phyloP scores from a whole-genome alignment of 2,797 vertebrate genomes.

The Sebastes itinus region DNA sequence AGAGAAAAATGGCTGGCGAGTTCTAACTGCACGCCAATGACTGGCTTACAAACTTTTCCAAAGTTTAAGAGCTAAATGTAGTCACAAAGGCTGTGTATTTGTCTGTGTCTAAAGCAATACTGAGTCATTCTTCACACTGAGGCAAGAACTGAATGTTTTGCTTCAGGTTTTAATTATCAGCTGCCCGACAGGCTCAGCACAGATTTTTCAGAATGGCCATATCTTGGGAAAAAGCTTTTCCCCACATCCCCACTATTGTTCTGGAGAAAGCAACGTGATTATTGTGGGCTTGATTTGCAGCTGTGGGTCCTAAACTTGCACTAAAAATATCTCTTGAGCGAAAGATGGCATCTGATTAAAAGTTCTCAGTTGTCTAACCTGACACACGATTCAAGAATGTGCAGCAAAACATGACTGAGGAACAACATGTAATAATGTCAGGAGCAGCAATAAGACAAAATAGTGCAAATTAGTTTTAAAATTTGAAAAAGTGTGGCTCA shows the following conservation, averaged over 20 bases:
- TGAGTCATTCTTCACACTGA: slow-evolving; percentile 25
- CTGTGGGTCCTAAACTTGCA: neutral
- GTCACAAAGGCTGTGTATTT: neutral
- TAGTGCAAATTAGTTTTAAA: neutral
- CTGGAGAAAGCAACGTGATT: neutral
- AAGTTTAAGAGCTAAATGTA: slow-evolving; percentile 21
- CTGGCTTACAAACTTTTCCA: neutral
- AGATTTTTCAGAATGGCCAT: slow-evolving; percentile 4
- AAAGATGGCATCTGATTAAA: slow-evolving; percentile 12
- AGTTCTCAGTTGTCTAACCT: neutral
- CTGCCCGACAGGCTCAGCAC: slow-evolving; percentile 24
- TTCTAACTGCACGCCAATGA: neutral
- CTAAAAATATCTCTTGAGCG: neutral
- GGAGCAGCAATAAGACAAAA: neutral
- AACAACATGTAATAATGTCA: neutral
- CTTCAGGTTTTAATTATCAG: slow-evolving; percentile 42
- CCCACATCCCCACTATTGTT: neutral
- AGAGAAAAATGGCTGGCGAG: neutral
- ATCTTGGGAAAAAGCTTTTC: neutral
- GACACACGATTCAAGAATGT: neutral
- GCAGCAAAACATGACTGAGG: neutral
- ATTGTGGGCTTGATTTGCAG: slow-evolving; percentile 15
- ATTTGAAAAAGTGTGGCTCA: neutral
- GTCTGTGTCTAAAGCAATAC: slow-evolving; percentile 13
- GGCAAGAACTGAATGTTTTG: slow-evolving; percentile 30